Percentiles rank a stretch among this genome's conserved stretches.
Conservation (phyloP, 2,113 vertebrate genomes). For the Pseudopipra pipra region DNA sequence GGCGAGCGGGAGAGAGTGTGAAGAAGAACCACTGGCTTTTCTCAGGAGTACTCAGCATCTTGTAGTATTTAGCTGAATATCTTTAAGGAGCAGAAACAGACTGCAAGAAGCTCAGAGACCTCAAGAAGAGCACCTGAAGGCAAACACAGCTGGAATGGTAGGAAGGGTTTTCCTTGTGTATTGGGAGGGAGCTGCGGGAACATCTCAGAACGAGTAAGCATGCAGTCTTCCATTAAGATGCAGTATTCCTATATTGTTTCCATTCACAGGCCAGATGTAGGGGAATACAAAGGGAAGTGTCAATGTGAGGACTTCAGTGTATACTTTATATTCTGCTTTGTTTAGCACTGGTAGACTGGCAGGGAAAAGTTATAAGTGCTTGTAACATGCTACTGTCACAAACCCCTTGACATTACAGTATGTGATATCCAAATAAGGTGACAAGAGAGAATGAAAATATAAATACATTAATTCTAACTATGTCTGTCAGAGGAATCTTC, state of each 20-base stretch:
- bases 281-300: background rate
- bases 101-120: background rate
- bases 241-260: background rate
- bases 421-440: background rate
- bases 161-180: constrained; percentile 23
- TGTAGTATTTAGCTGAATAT: constrained; percentile 6
- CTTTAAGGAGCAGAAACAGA: background rate
- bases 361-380: background rate
- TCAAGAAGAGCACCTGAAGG: constrained; percentile 18
- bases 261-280: background rate
- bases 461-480: background rate
- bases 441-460: background rate
- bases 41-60: constrained; percentile 13
- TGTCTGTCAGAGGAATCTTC: background rate
- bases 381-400: background rate
- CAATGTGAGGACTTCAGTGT: background rate
- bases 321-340: background rate
- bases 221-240: background rate
- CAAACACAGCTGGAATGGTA: constrained; percentile 38
- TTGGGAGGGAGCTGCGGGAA: background rate
- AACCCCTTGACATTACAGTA: background rate
- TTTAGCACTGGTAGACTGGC: background rate
- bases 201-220: background rate
- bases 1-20: background rate
- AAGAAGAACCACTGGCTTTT: background rate